Percentiles rank a stretch among this genome's conserved stretches.
Conservation (phyloP, 2,888 invertebrate species). For the Junonia oenone region DNA sequence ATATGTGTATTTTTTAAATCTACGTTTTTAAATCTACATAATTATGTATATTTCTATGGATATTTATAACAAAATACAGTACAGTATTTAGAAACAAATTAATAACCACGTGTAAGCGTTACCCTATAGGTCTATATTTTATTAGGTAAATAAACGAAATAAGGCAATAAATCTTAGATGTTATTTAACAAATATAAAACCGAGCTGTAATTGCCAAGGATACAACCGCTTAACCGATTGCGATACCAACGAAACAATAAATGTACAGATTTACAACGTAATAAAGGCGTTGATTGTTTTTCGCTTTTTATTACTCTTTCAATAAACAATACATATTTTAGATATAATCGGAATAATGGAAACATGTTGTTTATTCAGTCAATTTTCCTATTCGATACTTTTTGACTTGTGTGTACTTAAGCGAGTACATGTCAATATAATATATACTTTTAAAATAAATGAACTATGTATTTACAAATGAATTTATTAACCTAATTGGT, state of each 20-base stretch:
- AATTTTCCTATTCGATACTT: background rate
- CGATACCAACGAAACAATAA: constrained; percentile 26
- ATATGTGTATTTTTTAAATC: no score
- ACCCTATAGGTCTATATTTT: background rate
- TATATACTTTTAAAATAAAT: background rate
- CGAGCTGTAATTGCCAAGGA: constrained; percentile 22
- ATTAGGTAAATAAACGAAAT: background rate
- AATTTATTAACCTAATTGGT: no score
- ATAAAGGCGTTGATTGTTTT: constrained; percentile 25
- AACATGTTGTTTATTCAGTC: background rate
- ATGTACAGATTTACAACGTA: constrained; percentile 25
- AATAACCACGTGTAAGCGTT: background rate
- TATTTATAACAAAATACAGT: no score
- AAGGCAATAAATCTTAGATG: background rate
- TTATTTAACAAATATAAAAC: constrained; percentile 19
- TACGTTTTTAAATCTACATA: no score
- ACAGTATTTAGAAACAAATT: background rate
- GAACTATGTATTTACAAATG: no score
- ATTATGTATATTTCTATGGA: no score
- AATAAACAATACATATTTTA: constrained; percentile 17
- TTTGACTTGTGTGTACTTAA: no score
- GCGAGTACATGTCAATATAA: no score
- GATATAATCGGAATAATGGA: background rate
- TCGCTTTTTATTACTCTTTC: constrained; percentile 21
- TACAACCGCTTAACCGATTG: constrained; percentile 22